Evolutionary conservation across 2,797 vertebrate species (phyloP).

Genomic region (Enteromius trimaculatus): DNA sequence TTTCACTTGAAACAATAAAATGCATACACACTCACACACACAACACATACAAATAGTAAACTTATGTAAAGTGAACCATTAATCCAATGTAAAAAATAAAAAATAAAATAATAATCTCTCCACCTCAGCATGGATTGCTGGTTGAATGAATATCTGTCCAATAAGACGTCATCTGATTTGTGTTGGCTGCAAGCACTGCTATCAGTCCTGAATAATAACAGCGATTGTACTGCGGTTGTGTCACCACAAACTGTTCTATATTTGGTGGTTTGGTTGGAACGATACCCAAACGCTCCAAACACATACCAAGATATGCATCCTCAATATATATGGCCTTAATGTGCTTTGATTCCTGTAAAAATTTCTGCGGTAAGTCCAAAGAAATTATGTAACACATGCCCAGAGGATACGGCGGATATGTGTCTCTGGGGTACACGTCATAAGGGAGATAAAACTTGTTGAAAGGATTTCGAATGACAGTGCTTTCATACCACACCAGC

Average conservation of each 20-base stretch:
- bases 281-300: slow-evolving; percentile 70
- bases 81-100: background rate
- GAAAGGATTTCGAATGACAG: slow-evolving; percentile 58
- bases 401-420: slow-evolving; percentile 75
- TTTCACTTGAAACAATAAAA: background rate
- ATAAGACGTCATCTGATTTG: slow-evolving; percentile 61
- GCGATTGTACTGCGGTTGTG: slow-evolving; percentile 55
- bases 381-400: slow-evolving; percentile 82
- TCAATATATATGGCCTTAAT: slow-evolving; percentile 79
- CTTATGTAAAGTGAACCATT: background rate
- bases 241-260: slow-evolving; percentile 62
- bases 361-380: slow-evolving; percentile 68
- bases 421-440: slow-evolving; percentile 66
- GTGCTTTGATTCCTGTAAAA: slow-evolving; percentile 65
- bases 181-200: slow-evolving; percentile 70
- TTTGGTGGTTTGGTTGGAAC: slow-evolving; percentile 17
- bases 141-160: slow-evolving; percentile 52
- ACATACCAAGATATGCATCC: slow-evolving; percentile 80
- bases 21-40: background rate
- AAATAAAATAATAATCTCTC: no score
- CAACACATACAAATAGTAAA: background rate
- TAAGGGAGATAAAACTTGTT: slow-evolving; percentile 76
- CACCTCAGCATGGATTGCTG: slow-evolving; percentile 20
- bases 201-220: slow-evolving; percentile 71
- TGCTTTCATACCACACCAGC: slow-evolving; percentile 62